phyloP scores from a whole-genome alignment of 2,888 invertebrate genomes.

The Ctena decussata region DNA sequence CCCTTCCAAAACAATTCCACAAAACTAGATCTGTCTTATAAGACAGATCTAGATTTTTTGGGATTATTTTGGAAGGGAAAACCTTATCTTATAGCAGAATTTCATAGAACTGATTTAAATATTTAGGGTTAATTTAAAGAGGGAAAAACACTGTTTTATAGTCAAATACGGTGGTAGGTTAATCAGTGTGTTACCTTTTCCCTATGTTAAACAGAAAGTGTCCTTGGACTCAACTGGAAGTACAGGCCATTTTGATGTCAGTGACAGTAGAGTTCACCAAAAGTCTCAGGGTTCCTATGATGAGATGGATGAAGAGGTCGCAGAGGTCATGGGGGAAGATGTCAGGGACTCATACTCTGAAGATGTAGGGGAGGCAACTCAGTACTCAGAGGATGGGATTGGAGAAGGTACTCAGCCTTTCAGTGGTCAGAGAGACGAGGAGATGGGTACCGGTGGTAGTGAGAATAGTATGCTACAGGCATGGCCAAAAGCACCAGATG shows the following conservation, averaged over 20 bases:
- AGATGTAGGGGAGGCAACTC: constrained; percentile 17
- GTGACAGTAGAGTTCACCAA: constrained; percentile 45
- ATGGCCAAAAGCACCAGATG: constrained; percentile 84
- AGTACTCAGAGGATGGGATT: constrained; percentile 55
- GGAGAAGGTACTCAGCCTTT: constrained; percentile 70
- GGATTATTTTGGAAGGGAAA: too few relatives aligned
- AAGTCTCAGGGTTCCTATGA: constrained; percentile 73
- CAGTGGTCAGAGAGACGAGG: constrained; percentile 29
- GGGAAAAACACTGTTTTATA: too few relatives aligned
- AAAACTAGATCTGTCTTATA: too few relatives aligned
- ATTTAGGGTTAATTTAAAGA: too few relatives aligned
- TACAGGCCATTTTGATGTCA: constrained; percentile 71
- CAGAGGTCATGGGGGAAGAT: constrained; percentile 72
- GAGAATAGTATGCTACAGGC: constrained; percentile 65
- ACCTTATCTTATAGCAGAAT: too few relatives aligned
- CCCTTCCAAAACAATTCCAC: too few relatives aligned
- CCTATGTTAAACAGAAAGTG: constrained; percentile 53
- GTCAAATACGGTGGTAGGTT: too few relatives aligned
- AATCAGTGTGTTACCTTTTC: too few relatives aligned
- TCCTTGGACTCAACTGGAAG: constrained; percentile 68
- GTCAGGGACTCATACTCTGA: constrained; percentile 64
- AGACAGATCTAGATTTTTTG: too few relatives aligned
- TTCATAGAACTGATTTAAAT: too few relatives aligned
- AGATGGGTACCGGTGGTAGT: constrained; percentile 21
- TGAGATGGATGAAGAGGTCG: constrained; percentile 81